Evolutionary conservation across 1,140 invertebrate genomes (phyloP), one percentile per base, ranked within the genome.

Genomic region (Lerema accius): DNA sequence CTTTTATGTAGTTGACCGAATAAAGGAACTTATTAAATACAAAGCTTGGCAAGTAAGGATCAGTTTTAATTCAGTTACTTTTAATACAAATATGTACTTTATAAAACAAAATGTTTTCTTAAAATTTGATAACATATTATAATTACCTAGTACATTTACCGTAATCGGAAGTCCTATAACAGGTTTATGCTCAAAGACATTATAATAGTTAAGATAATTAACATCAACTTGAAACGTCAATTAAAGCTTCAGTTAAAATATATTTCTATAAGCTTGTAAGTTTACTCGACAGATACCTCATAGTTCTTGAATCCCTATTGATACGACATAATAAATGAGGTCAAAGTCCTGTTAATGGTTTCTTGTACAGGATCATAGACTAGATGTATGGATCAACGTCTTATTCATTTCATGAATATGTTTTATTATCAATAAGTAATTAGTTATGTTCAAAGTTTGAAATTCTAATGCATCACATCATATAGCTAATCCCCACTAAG

Each of bases 1-100:
- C 50, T 92, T 96, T 51, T 95, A 91, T 64, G 92, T 96, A 42
- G 91, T 94, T 3, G 95, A 95, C 66, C 88, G 96, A 50, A 84
- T 95, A 19, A 96, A 96, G 69, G 95, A 96, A 73, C 89, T 96
- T 35, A 95, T 96, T 45, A 96, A 96, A 85, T 95, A 94, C 49
- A 85, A 85, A 17, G 78, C 77, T 39, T 84, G 78, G 70, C 82
- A 87, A 69, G 86, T 90, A 68, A 85, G 71, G 69, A 49, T 51
- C 26, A 40, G 1, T 55, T 4, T 50, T 19, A 48, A 32, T 23
- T 55, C 11, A n/a, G n/a, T n/a, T n/a, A n/a, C n/a, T n/a, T n/a
- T n/a, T n/a, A n/a, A n/a, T n/a, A n/a, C n/a, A n/a, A n/a, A n/a
- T n/a, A n/a, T n/a, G n/a, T n/a, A n/a, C n/a, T n/a, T n/a, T n/a